Evolutionary conservation across 2,113 vertebrate genomes (phyloP).

Genomic region (Mus spicilegus): DNA sequence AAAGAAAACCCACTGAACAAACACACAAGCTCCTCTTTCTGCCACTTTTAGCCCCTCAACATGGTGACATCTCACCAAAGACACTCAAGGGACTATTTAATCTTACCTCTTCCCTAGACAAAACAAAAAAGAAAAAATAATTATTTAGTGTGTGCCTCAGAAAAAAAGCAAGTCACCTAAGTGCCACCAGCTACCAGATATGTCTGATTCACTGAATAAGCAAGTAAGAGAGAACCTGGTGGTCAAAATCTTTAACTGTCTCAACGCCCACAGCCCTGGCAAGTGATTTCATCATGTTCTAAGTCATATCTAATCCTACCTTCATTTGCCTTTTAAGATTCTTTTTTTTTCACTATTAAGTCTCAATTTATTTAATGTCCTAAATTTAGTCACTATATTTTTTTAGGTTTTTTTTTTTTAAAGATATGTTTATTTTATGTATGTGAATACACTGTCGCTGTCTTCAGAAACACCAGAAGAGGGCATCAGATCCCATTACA

Average conservation of each 20-base stretch:
- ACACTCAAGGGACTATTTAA: neutral
- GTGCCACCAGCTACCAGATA: neutral
- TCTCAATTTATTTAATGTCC: neutral
- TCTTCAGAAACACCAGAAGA: too few species aligned
- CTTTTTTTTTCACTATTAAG: conserved; percentile 39
- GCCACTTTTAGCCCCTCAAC: neutral
- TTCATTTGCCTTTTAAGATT: neutral
- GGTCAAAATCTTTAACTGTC: neutral
- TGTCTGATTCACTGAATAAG: neutral
- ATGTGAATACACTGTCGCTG: too few species aligned
- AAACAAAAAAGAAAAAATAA: neutral
- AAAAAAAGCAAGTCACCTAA: neutral
- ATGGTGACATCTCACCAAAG: neutral
- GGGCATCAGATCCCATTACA: too few species aligned
- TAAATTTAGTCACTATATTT: conserved; percentile 38
- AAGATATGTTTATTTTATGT: too few species aligned
- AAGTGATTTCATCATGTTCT: neutral
- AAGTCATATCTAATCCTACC: neutral
- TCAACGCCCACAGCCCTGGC: neutral
- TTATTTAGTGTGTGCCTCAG: neutral
- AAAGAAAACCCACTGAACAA: neutral
- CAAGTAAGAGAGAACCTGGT: neutral
- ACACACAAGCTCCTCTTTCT: neutral
- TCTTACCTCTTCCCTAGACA: neutral
- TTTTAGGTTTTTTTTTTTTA: neutral